Base-by-base conservation (phyloP, 2,113 vertebrate genomes). In the Ondatra zibethicus region DNA sequence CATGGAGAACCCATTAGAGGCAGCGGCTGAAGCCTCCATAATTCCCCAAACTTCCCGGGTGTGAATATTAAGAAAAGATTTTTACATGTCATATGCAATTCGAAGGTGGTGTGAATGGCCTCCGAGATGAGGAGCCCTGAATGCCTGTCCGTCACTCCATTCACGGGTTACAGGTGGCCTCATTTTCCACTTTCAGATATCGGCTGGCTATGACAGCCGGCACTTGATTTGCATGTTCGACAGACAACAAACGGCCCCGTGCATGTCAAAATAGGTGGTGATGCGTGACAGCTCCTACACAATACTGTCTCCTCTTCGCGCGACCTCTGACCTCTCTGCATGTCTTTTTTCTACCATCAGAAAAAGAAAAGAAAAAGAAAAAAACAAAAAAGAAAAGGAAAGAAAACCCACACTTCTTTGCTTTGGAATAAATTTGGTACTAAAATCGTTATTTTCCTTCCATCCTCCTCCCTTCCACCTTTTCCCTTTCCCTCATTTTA, bases 191-290 rank as follows among this genome's bases (percentile, higher is more conserved):
- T 99, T 98, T 98, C 99, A 99, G 99, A 99, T 99, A 99, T 99
- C 99, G 99, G 99, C 99, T 98, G 99, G 99, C 99, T 99, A 99
- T 99, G 99, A 99, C 99, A 99, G 99, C 99, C 98, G 99, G 99
- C 99, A 99, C 99, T 99, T 99, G 99, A 99, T 99, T 99, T 99
- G 99, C 99, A 99, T 99, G 99, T 99, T 99, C 99, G 98, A 99
- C 99, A 99, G 99, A 99, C 99, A 99, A 99, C 99, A 99, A 99
- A 99, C 99, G 99, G 99, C 99, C 99, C 99, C 98, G 99, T 99
- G 99, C 99, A 99, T 99, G 99, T 99, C 99, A 99, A 99, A 99
- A 99, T 99, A 99, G 99, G 99, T 99, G 99, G 99, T 99, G 99
- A 99, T 99, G 99, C 99, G 98, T 99, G 99, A 99, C 99, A 99